phyloP scores from a whole-genome alignment of 2,797 vertebrate species.

The Coccyzus lansbergi region DNA sequence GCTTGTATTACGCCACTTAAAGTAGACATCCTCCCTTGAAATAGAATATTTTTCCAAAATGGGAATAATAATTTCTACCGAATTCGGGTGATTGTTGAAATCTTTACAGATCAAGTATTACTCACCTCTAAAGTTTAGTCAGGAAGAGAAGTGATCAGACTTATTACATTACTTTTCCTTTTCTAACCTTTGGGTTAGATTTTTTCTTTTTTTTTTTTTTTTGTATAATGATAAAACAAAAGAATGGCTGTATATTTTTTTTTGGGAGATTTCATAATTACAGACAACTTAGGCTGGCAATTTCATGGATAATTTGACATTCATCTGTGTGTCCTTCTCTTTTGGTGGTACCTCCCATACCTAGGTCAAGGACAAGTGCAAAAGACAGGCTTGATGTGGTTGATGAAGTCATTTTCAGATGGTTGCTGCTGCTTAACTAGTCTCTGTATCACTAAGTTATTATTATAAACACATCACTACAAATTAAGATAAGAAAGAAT shows the following conservation, averaged over 20 bases:
- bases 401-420: not conserved
- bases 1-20: not conserved
- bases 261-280: not conserved
- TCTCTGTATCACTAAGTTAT: not conserved
- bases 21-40: not conserved
- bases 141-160: not conserved
- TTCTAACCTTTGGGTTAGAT: not conserved
- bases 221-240: not conserved
- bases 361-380: not conserved
- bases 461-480: not conserved
- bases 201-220: not conserved
- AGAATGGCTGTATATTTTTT: not conserved
- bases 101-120: not conserved
- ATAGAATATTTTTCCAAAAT: not conserved
- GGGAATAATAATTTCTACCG: not conserved
- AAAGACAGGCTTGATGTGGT: not conserved
- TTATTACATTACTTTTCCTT: not conserved
- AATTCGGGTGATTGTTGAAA: not conserved
- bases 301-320: not conserved
- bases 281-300: not conserved
- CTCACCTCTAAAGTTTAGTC: not conserved
- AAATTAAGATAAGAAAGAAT: conserved; percentile 33
- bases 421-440: not conserved
- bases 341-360: not conserved
- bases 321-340: not conserved